Percentiles rank a stretch among this genome's conserved stretches.
Evolutionary conservation across 2,797 vertebrate species (phyloP).

Genomic region (Notoglanidium macrostoma): DNA sequence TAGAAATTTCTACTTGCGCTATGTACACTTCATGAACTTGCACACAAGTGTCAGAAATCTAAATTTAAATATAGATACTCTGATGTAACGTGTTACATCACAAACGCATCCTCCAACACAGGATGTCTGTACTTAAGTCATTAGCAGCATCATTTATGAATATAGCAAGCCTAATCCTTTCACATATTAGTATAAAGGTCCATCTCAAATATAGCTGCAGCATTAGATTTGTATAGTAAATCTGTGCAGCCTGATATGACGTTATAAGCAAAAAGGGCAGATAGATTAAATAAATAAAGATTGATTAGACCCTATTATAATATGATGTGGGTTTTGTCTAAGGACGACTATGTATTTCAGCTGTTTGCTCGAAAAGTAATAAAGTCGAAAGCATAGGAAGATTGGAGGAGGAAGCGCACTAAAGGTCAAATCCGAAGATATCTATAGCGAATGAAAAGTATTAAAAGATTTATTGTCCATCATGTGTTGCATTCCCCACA

Average conservation of each 20-base stretch:
- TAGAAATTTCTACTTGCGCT: background rate
- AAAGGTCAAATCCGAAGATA: constrained; percentile 16
- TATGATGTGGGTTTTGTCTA: constrained; percentile 18
- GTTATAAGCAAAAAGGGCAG: constrained; percentile 26
- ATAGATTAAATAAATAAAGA: constrained; percentile 32
- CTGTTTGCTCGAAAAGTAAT: constrained; percentile 41
- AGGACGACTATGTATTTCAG: background rate
- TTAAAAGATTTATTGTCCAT: background rate
- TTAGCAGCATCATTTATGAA: constrained; percentile 37
- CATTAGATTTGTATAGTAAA: constrained; percentile 36
- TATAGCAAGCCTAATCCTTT: constrained; percentile 23
- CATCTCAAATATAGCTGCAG: constrained; percentile 13
- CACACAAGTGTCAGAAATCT: background rate
- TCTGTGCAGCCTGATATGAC: background rate
- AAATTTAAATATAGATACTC: background rate
- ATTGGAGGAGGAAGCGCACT: constrained; percentile 1
- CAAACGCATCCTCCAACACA: constrained; percentile 11
- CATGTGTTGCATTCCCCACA: constrained; percentile 57
- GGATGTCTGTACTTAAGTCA: constrained; percentile 19
- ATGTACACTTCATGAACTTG: background rate
- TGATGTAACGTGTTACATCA: background rate
- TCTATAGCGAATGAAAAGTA: background rate
- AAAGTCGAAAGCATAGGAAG: constrained; percentile 20
- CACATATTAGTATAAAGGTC: constrained; percentile 36
- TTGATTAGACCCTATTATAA: constrained; percentile 22